phyloP scores from a whole-genome alignment of 2,797 vertebrate species.

The Pangasius mekongensis region DNA sequence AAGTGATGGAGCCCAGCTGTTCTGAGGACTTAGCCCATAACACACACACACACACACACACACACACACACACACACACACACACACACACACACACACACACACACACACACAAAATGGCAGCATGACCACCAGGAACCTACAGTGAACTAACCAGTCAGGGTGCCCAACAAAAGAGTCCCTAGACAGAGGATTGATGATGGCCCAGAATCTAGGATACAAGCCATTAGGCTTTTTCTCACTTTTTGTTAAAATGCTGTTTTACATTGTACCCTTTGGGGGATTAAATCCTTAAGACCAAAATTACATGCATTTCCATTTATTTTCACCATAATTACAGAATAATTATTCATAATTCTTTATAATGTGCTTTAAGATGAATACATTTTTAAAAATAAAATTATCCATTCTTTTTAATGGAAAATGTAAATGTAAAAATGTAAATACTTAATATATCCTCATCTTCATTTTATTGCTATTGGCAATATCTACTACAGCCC shows the following conservation, averaged over 20 bases:
- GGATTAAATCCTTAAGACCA: background rate
- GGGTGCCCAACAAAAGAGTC: constrained; percentile 45
- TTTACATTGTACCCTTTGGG: background rate
- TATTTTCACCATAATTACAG: background rate
- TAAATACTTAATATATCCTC: background rate
- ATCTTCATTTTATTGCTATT: too few relatives aligned
- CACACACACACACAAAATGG: background rate
- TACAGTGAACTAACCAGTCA: constrained; percentile 32
- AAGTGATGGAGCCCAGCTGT: constrained; percentile 98
- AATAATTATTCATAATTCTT: background rate
- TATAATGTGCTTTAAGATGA: background rate
- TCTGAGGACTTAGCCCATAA: constrained; percentile 69
- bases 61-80: constrained; percentile 28
- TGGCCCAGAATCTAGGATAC: background rate
- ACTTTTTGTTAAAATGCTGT: background rate
- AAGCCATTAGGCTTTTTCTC: background rate
- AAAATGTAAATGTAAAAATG: background rate
- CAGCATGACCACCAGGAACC: constrained; percentile 12
- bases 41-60: constrained; percentile 1
- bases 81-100: constrained; percentile 23
- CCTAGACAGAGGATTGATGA: constrained; percentile 7
- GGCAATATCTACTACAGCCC: background rate
- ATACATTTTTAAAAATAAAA: background rate
- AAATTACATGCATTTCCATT: background rate
- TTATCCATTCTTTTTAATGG: background rate